A percentile compares a stretch with the other conserved stretches of the same genome.
phyloP scores from a whole-genome alignment of 2,888 invertebrate genomes.

The Rhorus exstirpatorius region DNA sequence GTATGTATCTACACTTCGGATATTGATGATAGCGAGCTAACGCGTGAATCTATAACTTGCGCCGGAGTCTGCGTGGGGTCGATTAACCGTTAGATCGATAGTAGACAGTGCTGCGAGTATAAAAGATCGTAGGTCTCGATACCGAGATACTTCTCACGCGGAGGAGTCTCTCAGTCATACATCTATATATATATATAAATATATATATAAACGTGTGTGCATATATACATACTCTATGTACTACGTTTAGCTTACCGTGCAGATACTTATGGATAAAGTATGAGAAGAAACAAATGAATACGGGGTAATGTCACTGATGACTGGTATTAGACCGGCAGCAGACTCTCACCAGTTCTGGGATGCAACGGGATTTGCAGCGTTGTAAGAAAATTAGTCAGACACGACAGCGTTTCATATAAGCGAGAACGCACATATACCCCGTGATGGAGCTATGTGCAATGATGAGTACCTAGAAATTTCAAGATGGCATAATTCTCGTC shows the following conservation, averaged over 20 bases:
- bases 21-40: slow-evolving; percentile 63
- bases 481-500: slow-evolving; percentile 30
- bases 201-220: neutral
- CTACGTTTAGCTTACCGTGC: slow-evolving; percentile 5
- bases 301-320: slow-evolving; percentile 69
- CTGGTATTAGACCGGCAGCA: slow-evolving; percentile 62
- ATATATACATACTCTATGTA: slow-evolving; percentile 2
- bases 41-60: slow-evolving; percentile 69
- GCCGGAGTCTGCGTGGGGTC: slow-evolving; percentile 69
- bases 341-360: slow-evolving; percentile 8
- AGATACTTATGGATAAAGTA: slow-evolving; percentile 41
- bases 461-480: slow-evolving; percentile 40
- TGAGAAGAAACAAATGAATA: slow-evolving; percentile 63
- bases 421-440: neutral
- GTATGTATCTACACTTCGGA: slow-evolving; percentile 32
- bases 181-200: neutral
- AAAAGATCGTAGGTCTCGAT: slow-evolving; percentile 68
- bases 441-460: slow-evolving; percentile 13
- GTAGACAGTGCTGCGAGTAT: slow-evolving; percentile 57
- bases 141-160: slow-evolving; percentile 71
- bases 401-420: slow-evolving; percentile 11
- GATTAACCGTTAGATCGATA: slow-evolving; percentile 71
- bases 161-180: slow-evolving; percentile 41
- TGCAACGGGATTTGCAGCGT: slow-evolving; percentile 53
- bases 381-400: slow-evolving; percentile 41